A percentile compares a stretch with the other conserved stretches of the same genome.
Conservation (phyloP, 2,888 invertebrate species). For the Coelopa pilipes region DNA sequence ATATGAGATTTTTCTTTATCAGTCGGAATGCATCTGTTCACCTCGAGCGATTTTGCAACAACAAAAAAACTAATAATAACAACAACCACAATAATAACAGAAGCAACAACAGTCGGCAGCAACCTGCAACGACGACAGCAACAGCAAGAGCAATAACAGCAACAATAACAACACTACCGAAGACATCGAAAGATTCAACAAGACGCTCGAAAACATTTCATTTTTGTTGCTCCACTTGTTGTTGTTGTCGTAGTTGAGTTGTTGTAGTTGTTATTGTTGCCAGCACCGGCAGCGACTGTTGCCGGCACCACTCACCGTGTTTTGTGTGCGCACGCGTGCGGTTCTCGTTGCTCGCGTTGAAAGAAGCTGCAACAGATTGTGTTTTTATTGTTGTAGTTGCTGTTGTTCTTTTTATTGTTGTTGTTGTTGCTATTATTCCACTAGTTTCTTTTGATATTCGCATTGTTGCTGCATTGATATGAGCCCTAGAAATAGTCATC, state of each 20-base stretch:
- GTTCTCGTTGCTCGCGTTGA: constrained; percentile 12
- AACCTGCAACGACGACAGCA: not conserved
- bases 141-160: not conserved
- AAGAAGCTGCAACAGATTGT: constrained; percentile 7
- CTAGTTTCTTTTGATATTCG: not conserved
- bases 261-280: constrained; percentile 9
- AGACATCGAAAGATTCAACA: constrained; percentile 11
- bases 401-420: not conserved
- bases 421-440: no score
- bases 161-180: no score
- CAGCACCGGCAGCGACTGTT: constrained; percentile 28
- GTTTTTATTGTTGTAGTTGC: constrained; percentile 2
- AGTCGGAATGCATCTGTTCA: constrained; percentile 66
- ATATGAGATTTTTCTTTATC: constrained; percentile 61
- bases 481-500: not conserved
- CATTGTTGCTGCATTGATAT: not conserved
- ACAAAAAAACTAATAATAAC: not conserved
- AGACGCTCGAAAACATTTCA: constrained; percentile 48
- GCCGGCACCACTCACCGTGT: constrained; percentile 27
- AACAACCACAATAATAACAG: not conserved
- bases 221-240: constrained; percentile 36
- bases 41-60: constrained; percentile 57
- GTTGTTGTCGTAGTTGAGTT: constrained; percentile 13
- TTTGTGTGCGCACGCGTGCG: constrained; percentile 27
- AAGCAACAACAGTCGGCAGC: not conserved